Conservation (phyloP, 1,140 invertebrate species). For the Saccostrea glomerata region DNA sequence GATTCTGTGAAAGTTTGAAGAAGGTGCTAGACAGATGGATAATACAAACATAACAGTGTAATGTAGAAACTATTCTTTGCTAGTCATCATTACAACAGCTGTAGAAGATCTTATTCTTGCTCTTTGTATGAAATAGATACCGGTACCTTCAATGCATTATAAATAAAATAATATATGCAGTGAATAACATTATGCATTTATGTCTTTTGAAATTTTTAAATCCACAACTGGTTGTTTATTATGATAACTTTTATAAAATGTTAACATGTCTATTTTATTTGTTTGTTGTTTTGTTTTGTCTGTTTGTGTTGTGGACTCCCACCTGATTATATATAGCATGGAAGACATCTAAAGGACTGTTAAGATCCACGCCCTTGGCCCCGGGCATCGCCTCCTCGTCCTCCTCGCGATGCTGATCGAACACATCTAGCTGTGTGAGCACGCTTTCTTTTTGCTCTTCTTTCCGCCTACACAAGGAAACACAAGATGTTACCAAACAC, state of each 20-base stretch:
- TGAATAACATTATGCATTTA: neutral
- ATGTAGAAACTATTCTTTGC: too few species aligned
- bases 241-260: neutral
- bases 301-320: neutral
- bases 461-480: slow-evolving; percentile 41
- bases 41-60: neutral
- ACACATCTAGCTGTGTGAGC: slow-evolving; percentile 72
- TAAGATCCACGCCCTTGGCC: slow-evolving; percentile 72
- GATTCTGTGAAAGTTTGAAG: neutral
- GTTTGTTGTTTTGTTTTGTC: neutral
- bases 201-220: neutral
- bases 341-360: slow-evolving; percentile 73
- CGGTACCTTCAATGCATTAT: too few species aligned
- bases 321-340: slow-evolving; percentile 76
- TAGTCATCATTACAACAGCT: too few species aligned
- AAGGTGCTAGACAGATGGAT: neutral
- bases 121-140: too few species aligned
- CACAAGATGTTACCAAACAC: neutral
- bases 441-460: slow-evolving; percentile 66
- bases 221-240: neutral
- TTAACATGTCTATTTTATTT: neutral
- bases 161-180: too few species aligned
- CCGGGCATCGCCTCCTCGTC: slow-evolving; percentile 75
- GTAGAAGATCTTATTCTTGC: too few species aligned
- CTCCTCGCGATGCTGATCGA: slow-evolving; percentile 70